Evolutionary conservation across 2,797 vertebrate species (phyloP).

Genomic region (Zonotrichia albicollis): DNA sequence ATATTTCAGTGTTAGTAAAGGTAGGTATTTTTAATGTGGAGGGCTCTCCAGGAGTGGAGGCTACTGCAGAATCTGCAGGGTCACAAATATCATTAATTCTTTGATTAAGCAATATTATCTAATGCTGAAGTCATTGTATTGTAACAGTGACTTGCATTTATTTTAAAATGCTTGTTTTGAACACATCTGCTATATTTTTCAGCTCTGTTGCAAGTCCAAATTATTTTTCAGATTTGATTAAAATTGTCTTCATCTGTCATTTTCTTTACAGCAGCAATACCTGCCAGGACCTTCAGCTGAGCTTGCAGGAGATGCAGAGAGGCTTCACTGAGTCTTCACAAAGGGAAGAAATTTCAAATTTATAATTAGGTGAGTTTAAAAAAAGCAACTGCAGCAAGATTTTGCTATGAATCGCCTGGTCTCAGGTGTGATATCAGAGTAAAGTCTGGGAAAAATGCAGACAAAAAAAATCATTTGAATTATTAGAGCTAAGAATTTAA

Average conservation of each 20-base stretch:
- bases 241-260: not conserved
- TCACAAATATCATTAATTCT: not conserved
- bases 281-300: not conserved
- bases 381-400: not conserved
- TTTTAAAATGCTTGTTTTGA: not conserved
- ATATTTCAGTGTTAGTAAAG: not conserved
- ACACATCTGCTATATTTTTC: not conserved
- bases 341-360: not conserved
- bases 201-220: not conserved
- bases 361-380: conserved; percentile 25
- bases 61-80: not conserved
- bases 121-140: not conserved
- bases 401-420: not conserved
- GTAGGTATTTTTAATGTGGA: not conserved
- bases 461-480: not conserved
- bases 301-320: not conserved
- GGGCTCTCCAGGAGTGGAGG: not conserved
- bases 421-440: not conserved
- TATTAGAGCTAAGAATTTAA: not conserved
- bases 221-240: not conserved
- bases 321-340: not conserved
- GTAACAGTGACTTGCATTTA: not conserved
- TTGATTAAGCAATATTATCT: not conserved
- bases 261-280: not conserved
- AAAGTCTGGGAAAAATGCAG: not conserved